Evolutionary conservation across 1,140 invertebrate genomes (phyloP).

Genomic region (Drosophila ananassae): DNA sequence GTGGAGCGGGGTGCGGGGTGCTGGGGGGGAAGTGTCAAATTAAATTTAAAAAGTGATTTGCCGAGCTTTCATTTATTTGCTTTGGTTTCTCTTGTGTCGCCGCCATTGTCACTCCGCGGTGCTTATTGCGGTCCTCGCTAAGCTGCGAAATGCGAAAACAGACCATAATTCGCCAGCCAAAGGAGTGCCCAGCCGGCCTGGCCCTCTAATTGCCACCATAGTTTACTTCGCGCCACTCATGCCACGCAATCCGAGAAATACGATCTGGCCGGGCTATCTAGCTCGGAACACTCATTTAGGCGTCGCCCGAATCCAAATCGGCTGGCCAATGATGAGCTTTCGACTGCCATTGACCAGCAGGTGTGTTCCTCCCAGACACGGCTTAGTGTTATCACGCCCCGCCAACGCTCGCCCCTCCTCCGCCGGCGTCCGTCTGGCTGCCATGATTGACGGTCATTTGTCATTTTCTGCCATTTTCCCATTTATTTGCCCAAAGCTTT

Average conservation of each 20-base stretch:
- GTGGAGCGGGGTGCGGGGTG: conserved; percentile 44
- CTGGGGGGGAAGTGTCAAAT: conserved; percentile 76
- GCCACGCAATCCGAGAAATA: conserved; percentile 19
- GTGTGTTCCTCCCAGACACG: conserved; percentile 69
- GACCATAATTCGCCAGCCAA: conserved; percentile 29
- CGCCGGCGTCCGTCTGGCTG: conserved; percentile 56
- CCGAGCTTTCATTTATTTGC: conserved; percentile 52
- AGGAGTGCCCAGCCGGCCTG: neutral
- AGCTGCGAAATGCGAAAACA: conserved; percentile 57
- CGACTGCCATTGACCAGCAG: conserved; percentile 72
- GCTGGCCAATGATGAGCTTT: conserved; percentile 67
- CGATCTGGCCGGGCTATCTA: conserved; percentile 61
- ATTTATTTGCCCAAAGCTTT: conserved; percentile 81
- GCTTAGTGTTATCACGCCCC: conserved; percentile 64
- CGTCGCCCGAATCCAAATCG: conserved; percentile 26
- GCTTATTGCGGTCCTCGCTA: conserved; percentile 1
- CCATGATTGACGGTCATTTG: conserved; percentile 84
- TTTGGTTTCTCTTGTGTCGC: neutral
- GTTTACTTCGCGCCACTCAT: conserved; percentile 33
- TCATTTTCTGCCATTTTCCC: conserved; percentile 79
- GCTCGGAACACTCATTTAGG: conserved; percentile 70
- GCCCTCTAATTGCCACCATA: conserved; percentile 36
- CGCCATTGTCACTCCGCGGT: neutral
- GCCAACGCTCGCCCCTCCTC: neutral
- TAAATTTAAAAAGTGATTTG: conserved; percentile 82